Base-by-base conservation (phyloP, 2,888 invertebrate species). In the Hermaeophaga mercurialis region DNA sequence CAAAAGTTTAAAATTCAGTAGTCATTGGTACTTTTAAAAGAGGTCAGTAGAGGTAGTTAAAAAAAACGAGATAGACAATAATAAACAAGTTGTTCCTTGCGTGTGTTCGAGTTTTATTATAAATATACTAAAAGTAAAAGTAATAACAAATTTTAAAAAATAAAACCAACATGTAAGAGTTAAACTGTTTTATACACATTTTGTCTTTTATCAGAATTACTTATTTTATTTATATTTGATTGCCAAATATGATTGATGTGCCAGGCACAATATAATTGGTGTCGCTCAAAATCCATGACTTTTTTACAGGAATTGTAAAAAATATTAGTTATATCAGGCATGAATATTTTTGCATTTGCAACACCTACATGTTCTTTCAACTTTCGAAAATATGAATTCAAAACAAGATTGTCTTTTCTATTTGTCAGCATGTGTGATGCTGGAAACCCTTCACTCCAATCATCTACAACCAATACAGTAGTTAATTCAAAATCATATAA, bases 371-470 rank as follows among this genome's bases (percentile, higher is more conserved):
- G 8, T 5, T 22, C 8, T 43, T 43, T 43, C 31, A 53, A 38
- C 8, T 5, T 9, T 9, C 44, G 14, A 59, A 53, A 45, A 56
- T 57, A 41, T 36, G 1, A 31, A 9, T 56, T 19, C 34, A 38
- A 39, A 14, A 61, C 45, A 28, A 17, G 55, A 34, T 58, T 50
- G 34, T 61, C 61, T 39, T 58, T 61, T 9, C 54, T 34, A 34
- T 61, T 61, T 11, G 34, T 26, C 49, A 55, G 58, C 58, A 61
- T 61, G 19, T 45, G 52, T 8, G 58, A 49, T 14, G 50, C 58
- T 8, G 61, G 58, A 9, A 61, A 7, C n/a, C 58, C 61, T 55
- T 60, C 36, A 17, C 52, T 52, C 58, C 55, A 57, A 17, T 61
- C 58, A 58, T 58, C 55, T 15, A 58, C 28, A 18, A 61, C 45